Evolutionary conservation across 2,888 invertebrate species (phyloP).

Genomic region (Zygothrica quintamaculata): DNA sequence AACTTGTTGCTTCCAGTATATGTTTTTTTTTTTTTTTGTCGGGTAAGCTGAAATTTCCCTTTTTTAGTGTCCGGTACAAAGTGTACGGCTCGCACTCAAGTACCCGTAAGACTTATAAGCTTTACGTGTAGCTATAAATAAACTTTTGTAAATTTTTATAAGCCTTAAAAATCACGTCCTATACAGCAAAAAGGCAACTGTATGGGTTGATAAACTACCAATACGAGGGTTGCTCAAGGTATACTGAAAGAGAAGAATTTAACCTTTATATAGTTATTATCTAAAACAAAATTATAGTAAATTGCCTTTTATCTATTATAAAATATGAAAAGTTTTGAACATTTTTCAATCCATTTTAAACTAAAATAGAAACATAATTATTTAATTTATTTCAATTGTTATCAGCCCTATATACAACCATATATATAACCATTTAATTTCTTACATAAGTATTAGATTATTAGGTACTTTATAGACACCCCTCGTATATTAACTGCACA

Average conservation of each 20-base stretch:
- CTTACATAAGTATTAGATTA: background rate
- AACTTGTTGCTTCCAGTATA: constrained; percentile 2
- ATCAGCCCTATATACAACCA: too few species aligned
- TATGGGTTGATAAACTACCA: constrained; percentile 21
- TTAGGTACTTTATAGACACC: background rate
- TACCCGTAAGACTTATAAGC: constrained; percentile 11
- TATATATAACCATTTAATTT: too few species aligned
- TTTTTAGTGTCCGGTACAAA: constrained; percentile 3
- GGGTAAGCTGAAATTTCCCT: background rate
- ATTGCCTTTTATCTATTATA: too few species aligned
- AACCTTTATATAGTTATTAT: too few species aligned
- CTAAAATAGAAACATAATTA: too few species aligned
- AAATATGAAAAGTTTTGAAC: too few species aligned
- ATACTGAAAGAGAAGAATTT: too few species aligned
- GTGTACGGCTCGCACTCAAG: constrained; percentile 4
- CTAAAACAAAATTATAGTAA: too few species aligned
- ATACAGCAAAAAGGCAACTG: constrained; percentile 12
- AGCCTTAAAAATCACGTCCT: constrained; percentile 51
- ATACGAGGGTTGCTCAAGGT: constrained; percentile 14
- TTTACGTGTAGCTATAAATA: constrained; percentile 28
- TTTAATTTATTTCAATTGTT: too few species aligned
- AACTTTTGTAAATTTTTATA: constrained; percentile 41
- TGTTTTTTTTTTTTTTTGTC: too few species aligned
- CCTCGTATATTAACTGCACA: constrained; percentile 17
- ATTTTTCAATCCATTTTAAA: too few species aligned